These are phyloP conservation scores for Cephus rjabovi DNA, from an alignment of 2,888 invertebrate genomes.

Conservation along the genomic window DNA sequence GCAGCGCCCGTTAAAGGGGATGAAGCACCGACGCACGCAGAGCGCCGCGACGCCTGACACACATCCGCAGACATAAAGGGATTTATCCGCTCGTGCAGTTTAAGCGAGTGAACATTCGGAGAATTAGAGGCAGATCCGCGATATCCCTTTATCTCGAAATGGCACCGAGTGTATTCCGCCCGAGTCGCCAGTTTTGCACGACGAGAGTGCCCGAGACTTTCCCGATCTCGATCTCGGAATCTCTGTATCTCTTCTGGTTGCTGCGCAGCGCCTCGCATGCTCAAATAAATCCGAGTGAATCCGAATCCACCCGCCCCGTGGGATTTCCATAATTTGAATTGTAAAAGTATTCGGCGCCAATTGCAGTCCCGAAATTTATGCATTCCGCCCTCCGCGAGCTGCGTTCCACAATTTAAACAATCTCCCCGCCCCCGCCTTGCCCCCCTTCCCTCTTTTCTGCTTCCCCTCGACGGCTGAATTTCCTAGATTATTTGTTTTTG, in stretches of 20 bases:
- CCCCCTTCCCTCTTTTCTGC: too few relatives aligned
- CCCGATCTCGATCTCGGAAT: not conserved
- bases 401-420: conserved; percentile 15
- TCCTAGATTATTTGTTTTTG: too few relatives aligned
- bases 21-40: conserved; percentile 28
- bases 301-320: conserved; percentile 24
- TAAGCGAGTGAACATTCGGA: conserved; percentile 43
- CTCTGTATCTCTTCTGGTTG: not conserved
- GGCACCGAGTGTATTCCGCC: not conserved
- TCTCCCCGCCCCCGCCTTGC: not conserved
- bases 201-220: not conserved
- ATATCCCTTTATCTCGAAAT: conserved; percentile 49
- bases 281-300: conserved; percentile 20
- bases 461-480: too few relatives aligned
- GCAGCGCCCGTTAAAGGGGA: conserved; percentile 39
- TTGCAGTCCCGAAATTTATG: conserved; percentile 40
- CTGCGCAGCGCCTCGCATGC: conserved; percentile 8
- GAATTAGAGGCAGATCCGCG: conserved; percentile 51
- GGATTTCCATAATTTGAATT: conserved; percentile 65
- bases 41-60: conserved; percentile 43
- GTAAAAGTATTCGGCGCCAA: conserved; percentile 63
- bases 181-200: too few relatives aligned
- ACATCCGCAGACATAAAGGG: conserved; percentile 45
- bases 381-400: conserved; percentile 16
- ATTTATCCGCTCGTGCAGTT: too few relatives aligned